Percentiles rank a stretch among this genome's conserved stretches.
phyloP scores from a whole-genome alignment of 2,888 invertebrate genomes.

The Hymenopus coronatus region DNA sequence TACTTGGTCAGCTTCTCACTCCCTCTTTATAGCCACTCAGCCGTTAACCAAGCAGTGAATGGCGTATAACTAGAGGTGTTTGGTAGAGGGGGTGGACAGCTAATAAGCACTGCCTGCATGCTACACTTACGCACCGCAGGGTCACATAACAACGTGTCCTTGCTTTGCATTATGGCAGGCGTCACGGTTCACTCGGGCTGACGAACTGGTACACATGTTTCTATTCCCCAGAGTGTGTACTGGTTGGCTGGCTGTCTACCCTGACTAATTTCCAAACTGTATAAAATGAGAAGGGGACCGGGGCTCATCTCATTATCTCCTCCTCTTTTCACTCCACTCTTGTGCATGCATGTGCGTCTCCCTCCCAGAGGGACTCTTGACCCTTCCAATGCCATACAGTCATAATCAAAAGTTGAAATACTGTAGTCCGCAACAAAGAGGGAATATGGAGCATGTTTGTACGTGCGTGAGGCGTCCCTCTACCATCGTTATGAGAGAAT shows the following conservation, averaged over 20 bases:
- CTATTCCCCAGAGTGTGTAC: neutral
- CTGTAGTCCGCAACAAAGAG: neutral
- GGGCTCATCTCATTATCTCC: slow-evolving; percentile 13
- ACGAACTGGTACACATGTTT: slow-evolving; percentile 6
- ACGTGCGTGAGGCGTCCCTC: neutral
- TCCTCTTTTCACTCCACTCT: slow-evolving; percentile 1
- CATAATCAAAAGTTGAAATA: neutral
- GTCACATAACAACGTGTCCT: neutral
- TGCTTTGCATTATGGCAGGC: neutral
- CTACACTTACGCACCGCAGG: neutral
- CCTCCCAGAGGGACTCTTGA: slow-evolving; percentile 9
- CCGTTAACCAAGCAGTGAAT: neutral
- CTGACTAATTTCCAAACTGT: slow-evolving; percentile 16
- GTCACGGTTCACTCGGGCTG: slow-evolving; percentile 12
- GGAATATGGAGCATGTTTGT: neutral
- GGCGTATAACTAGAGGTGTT: neutral
- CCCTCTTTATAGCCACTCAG: neutral
- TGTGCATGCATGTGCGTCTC: neutral
- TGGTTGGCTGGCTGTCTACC: neutral
- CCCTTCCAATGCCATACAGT: slow-evolving; percentile 3
- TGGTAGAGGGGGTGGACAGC: neutral
- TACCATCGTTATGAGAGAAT: neutral
- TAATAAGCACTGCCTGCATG: neutral
- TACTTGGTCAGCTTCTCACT: neutral
- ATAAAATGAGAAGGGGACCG: slow-evolving; percentile 7